Conservation (phyloP, 2,797 vertebrate genomes). For the Girardinus metallicus region DNA sequence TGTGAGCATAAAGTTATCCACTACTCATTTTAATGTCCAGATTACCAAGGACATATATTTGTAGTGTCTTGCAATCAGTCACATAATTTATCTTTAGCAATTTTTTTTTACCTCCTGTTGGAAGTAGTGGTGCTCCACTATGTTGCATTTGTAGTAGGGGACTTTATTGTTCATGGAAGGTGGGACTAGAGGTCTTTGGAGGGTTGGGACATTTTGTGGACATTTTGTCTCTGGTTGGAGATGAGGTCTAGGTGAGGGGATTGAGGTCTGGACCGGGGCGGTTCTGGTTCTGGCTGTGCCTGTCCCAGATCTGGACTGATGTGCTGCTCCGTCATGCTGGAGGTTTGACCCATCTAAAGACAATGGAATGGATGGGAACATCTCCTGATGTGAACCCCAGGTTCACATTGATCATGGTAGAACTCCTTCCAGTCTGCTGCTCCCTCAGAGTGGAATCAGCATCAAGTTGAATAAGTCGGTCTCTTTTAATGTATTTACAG, state of each 20-base stretch:
- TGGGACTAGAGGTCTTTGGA: too few species aligned
- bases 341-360: too few species aligned
- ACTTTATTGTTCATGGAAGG: too few species aligned
- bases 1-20: not conserved
- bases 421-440: not conserved
- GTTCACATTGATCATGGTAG: not conserved
- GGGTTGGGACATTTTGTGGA: too few species aligned
- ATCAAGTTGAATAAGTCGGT: not conserved
- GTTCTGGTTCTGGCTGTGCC: too few species aligned
- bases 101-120: not conserved
- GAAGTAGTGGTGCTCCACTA: not conserved
- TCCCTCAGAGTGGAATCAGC: not conserved
- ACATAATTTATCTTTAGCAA: not conserved
- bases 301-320: too few species aligned
- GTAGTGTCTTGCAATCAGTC: slow-evolving; percentile 5
- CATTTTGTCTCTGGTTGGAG: too few species aligned
- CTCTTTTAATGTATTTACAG: not conserved
- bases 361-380: not conserved
- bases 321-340: too few species aligned
- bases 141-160: too few species aligned
- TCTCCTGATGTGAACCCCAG: not conserved
- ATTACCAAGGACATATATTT: not conserved
- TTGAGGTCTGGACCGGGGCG: too few species aligned
- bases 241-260: too few species aligned
- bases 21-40: not conserved